Evolutionary conservation across 2,888 invertebrate genomes (phyloP).

Genomic region (Erpobdella octoculata): DNA sequence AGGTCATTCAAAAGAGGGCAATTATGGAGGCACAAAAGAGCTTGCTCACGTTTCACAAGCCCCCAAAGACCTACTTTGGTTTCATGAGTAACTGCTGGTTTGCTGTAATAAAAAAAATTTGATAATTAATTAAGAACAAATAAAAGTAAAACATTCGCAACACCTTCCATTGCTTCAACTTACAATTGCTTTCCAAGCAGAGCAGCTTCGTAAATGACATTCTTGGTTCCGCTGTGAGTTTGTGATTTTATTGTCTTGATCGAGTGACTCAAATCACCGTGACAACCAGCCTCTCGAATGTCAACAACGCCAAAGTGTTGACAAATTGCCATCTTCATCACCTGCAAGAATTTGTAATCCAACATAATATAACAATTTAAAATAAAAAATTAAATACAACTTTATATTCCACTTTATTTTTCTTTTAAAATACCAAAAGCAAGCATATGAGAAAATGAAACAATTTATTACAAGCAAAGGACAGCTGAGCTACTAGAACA

Average conservation of each 20-base stretch:
- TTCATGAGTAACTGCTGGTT: no score
- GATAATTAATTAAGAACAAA: no score
- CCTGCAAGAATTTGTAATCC: background rate
- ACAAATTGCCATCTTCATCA: background rate
- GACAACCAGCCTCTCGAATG: background rate
- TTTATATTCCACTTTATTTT: no score
- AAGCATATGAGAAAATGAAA: no score
- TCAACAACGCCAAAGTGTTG: background rate
- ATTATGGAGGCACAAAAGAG: constrained; percentile 45
- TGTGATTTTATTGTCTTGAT: background rate
- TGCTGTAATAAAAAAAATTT: no score
- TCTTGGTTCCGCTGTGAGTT: background rate
- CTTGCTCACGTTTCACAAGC: constrained; percentile 44
- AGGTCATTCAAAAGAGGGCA: constrained; percentile 48
- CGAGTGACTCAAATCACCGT: background rate
- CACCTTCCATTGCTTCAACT: no score
- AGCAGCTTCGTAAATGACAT: background rate
- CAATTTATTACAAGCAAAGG: no score
- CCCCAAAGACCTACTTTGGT: constrained; percentile 46
- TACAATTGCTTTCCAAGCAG: background rate
- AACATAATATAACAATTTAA: no score
- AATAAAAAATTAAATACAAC: no score
- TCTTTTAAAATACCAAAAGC: no score
- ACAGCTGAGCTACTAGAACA: no score
- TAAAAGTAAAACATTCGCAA: no score